Conservation (phyloP, 2,797 vertebrate species). For the Cyprinodon diabolis region DNA sequence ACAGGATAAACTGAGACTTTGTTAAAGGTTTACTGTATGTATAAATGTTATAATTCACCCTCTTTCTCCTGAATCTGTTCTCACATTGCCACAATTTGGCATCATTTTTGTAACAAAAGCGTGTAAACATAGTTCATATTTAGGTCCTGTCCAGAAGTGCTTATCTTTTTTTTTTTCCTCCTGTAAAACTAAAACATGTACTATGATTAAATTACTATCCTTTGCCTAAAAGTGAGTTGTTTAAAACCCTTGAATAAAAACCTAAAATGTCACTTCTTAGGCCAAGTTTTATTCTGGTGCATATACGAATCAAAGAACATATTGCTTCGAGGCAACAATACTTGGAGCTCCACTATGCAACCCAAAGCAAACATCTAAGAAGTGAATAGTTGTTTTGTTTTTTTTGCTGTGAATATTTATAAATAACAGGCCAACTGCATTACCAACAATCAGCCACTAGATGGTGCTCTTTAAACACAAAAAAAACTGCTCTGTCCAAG, state of each 20-base stretch:
- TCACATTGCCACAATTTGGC: constrained; percentile 69
- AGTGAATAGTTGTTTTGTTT: not conserved
- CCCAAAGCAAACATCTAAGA: not conserved
- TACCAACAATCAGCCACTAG: constrained; percentile 47
- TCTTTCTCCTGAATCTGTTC: constrained; percentile 35
- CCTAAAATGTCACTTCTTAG: constrained; percentile 34
- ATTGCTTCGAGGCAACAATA: not conserved
- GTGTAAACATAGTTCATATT: constrained; percentile 82
- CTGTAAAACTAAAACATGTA: constrained; percentile 85
- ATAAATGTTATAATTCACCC: constrained; percentile 74
- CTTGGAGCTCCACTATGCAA: not conserved
- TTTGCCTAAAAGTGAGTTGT: constrained; percentile 83
- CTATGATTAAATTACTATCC: constrained; percentile 84
- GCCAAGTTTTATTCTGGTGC: not conserved
- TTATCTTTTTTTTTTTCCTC: constrained; percentile 56
- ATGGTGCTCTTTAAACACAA: constrained; percentile 38
- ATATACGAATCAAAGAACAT: not conserved
- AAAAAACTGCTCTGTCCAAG: not conserved
- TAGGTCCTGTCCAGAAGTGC: constrained; percentile 79
- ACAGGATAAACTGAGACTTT: constrained; percentile 67
- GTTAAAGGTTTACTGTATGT: constrained; percentile 80
- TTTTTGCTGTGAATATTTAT: not conserved
- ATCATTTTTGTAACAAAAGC: constrained; percentile 78
- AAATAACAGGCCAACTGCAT: not conserved
- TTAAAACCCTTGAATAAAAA: constrained; percentile 75